These are phyloP conservation scores for Apamea anceps DNA, from an alignment of 2,888 invertebrate genomes.

Conservation along the genomic window DNA sequence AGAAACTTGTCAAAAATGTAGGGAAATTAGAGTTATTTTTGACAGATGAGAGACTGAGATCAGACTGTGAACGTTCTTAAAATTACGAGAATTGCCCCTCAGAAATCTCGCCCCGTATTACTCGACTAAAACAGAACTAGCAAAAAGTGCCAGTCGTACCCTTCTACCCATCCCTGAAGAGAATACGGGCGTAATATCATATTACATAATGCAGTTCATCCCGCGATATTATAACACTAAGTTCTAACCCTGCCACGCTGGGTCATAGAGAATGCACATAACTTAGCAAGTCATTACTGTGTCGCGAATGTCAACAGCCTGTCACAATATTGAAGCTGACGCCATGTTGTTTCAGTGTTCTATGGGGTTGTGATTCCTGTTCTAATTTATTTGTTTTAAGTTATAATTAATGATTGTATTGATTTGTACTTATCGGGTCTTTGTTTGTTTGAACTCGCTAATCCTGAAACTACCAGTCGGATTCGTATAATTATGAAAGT, in stretches of 20 bases:
- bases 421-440: neutral
- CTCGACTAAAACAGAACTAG: no score
- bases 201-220: neutral
- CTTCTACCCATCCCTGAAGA: neutral
- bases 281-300: conserved; percentile 46
- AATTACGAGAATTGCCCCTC: no score
- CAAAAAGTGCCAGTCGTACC: neutral
- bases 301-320: conserved; percentile 36
- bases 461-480: no score
- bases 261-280: conserved; percentile 51
- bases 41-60: no score
- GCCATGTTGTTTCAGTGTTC: conserved; percentile 26
- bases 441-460: no score
- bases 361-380: neutral
- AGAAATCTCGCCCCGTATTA: no score
- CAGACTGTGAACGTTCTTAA: no score
- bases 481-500: no score
- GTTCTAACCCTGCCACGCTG: neutral
- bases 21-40: no score
- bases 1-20: no score
- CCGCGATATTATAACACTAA: neutral
- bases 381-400: conserved; percentile 13
- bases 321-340: conserved; percentile 33
- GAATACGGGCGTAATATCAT: neutral
- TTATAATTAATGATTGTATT: neutral